These are phyloP conservation scores for Chloroceryle amazona DNA, from an alignment of 2,797 vertebrate genomes.

Conservation along the genomic window DNA sequence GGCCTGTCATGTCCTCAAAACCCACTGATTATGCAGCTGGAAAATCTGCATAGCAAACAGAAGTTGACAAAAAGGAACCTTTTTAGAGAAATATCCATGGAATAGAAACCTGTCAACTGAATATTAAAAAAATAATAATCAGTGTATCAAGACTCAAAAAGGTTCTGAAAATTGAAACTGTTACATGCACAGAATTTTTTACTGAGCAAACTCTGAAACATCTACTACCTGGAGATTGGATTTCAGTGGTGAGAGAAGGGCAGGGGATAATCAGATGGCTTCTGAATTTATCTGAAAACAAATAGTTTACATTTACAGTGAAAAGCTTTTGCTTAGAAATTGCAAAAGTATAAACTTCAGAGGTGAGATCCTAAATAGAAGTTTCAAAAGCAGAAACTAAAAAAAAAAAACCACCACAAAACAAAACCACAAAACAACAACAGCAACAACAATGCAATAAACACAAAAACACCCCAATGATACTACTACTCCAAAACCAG, in stretches of 20 bases:
- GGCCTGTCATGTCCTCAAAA: background rate
- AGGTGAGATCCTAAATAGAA: background rate
- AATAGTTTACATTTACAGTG: background rate
- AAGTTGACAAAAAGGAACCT: background rate
- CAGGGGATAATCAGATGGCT: background rate
- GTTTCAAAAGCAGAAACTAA: background rate
- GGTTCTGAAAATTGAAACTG: conserved; percentile 3
- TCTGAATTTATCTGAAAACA: background rate
- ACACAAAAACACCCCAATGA: no score
- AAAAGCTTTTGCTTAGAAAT: background rate
- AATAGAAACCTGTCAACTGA: background rate
- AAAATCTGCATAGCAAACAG: conserved; percentile 4
- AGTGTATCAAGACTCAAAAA: background rate
- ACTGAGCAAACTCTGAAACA: background rate
- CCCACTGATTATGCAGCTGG: background rate
- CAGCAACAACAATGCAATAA: no score
- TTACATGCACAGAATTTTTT: background rate
- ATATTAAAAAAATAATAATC: background rate
- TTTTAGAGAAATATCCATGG: background rate
- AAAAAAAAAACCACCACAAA: background rate
- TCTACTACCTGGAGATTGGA: rapidly evolving
- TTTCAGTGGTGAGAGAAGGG: background rate
- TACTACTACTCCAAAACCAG: background rate
- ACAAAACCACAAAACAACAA: no score
- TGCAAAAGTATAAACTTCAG: background rate